These are phyloP conservation scores for Galbula dea DNA, from an alignment of 2,113 vertebrate genomes.

Conservation along the genomic window DNA sequence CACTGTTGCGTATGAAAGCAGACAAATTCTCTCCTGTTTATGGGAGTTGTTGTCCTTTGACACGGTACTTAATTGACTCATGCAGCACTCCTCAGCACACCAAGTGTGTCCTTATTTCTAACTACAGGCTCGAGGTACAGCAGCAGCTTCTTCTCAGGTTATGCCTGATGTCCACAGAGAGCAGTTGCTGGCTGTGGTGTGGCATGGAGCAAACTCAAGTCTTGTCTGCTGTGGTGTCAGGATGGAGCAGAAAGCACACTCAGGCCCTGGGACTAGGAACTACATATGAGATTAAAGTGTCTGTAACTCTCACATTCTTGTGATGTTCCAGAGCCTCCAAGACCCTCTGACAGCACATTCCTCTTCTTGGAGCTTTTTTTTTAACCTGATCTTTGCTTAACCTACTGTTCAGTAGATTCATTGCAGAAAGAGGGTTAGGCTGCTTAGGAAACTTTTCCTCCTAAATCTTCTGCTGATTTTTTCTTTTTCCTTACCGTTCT, in stretches of 20 bases:
- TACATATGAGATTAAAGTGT: background rate
- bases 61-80: background rate
- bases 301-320: background rate
- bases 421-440: background rate
- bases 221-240: background rate
- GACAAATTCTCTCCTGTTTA: background rate
- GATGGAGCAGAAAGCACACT: background rate
- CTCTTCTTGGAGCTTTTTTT: background rate
- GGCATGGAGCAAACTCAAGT: background rate
- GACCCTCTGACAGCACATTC: slow-evolving; percentile 37
- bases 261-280: background rate
- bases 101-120: background rate
- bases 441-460: slow-evolving; percentile 25
- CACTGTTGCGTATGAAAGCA: background rate
- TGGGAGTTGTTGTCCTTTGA: background rate
- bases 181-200: background rate
- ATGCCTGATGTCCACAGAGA: background rate
- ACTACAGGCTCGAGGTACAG: background rate
- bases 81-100: background rate
- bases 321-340: background rate
- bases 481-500: background rate
- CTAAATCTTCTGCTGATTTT: background rate
- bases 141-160: background rate
- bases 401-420: slow-evolving; percentile 26
- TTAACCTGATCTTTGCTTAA: slow-evolving; percentile 59